Base-by-base conservation (phyloP, 2,113 vertebrate genomes). In the Salvelinus fontinalis region DNA sequence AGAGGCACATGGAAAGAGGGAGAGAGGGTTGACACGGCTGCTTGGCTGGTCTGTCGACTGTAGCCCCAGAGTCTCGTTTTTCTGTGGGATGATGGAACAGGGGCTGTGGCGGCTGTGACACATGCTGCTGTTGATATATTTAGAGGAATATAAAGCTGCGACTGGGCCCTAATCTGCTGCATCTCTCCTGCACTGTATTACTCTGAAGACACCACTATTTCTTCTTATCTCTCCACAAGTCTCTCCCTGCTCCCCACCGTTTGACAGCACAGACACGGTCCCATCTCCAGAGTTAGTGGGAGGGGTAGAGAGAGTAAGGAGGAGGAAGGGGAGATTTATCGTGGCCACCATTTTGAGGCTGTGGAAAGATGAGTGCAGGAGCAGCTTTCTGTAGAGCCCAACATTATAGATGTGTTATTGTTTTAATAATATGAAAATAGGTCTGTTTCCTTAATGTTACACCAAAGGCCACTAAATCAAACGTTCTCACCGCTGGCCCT, bases 161-260 rank as follows among this genome's bases (percentile, higher is more conserved):
- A 79, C 83, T 31, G 74, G 76, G 78, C 81, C 66, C 79, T 91
- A 91, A 93, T 93, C 90, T 87, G 54, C 82, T 67, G 79, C 88
- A 90, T 92, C 88, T 90, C 81, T 78, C 82, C 85, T 75, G 77
- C 76, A 80, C 88, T 91, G 89, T 89, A 90, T 91, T 90, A 86
- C 89, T 88, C 77, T 82, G 84, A 86, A 89, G 88, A 93, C 89
- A 83, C 86, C 85, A 81, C 85, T 89, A 91, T 92, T 93, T 87
- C 84, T 87, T 84, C 87, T 92, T 91, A 93, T 93, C 92, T 87
- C 77, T 67, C 78, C 70, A 31, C 77, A 73, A 84, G 85, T 88
- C 83, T 85, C 79, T 81, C 68, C 77, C 81, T 79, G 20, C 79
- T 78, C 71, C 84, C 78, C 77, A 64, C 79, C 84, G 9, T 71